Conservation (phyloP, 2,797 vertebrate species). For the Chloroceryle amazona region DNA sequence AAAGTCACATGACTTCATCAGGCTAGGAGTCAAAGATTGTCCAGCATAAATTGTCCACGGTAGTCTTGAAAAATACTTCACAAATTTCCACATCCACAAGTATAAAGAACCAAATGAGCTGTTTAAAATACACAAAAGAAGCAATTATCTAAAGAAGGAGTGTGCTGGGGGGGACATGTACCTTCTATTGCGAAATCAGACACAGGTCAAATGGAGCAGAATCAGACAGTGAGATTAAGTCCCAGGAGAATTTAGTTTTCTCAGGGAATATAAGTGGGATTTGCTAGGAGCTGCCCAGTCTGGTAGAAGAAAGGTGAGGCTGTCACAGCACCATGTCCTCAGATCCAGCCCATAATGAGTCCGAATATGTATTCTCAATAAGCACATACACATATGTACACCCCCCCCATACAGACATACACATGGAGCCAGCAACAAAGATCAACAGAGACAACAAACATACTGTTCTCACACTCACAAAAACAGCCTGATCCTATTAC, state of each 20-base stretch:
- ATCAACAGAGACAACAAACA: background rate
- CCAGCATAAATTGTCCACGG: background rate
- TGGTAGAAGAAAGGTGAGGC: background rate
- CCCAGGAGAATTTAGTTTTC: background rate
- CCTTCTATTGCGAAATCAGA: background rate
- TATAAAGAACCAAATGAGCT: background rate
- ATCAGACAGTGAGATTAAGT: fast-evolving
- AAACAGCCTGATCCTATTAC: background rate
- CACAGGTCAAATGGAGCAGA: background rate
- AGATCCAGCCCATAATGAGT: background rate
- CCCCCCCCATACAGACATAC: background rate
- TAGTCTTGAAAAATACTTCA: background rate
- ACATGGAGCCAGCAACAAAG: background rate
- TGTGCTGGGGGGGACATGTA: background rate
- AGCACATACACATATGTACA: fast-evolving
- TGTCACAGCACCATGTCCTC: background rate
- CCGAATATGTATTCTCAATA: background rate
- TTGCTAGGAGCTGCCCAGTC: background rate
- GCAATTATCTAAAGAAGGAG: background rate
- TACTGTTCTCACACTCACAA: background rate
- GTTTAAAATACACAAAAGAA: background rate
- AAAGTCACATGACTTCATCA: background rate
- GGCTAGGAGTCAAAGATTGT: background rate
- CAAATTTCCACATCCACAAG: background rate
- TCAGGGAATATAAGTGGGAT: background rate